Percentiles rank a stretch among this genome's conserved stretches.
These are phyloP conservation scores for Molorchus minor DNA, from an alignment of 2,888 invertebrate genomes.

Conservation along the genomic window DNA sequence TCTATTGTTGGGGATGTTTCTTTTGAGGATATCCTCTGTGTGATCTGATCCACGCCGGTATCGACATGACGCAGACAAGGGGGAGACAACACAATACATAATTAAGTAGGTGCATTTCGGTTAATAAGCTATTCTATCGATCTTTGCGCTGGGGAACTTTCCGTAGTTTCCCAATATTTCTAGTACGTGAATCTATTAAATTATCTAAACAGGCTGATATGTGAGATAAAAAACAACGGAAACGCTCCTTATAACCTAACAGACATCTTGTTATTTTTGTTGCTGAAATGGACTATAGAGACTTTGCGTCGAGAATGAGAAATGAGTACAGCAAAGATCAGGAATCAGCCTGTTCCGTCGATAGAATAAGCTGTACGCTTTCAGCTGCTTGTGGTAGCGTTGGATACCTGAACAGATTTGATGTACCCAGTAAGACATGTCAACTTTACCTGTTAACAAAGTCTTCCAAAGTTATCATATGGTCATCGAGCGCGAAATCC, in stretches of 20 bases:
- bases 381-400: too few relatives aligned
- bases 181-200: too few relatives aligned
- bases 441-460: conserved; percentile 49
- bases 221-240: too few relatives aligned
- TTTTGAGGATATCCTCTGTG: conserved; percentile 3
- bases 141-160: conserved; percentile 18
- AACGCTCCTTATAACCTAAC: not conserved
- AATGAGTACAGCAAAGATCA: too few relatives aligned
- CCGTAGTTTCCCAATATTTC: conserved; percentile 1
- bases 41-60: conserved; percentile 3
- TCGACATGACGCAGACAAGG: conserved; percentile 5
- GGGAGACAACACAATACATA: conserved; percentile 17
- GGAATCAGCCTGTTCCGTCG: too few relatives aligned
- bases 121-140: conserved; percentile 12
- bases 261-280: not conserved
- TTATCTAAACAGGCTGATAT: too few relatives aligned
- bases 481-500: conserved; percentile 52
- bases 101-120: conserved; percentile 19
- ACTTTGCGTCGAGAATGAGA: not conserved
- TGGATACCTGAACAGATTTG: too few relatives aligned
- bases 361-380: too few relatives aligned
- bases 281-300: not conserved
- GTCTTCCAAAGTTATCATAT: conserved; percentile 47
- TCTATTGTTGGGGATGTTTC: conserved; percentile 7
- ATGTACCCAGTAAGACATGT: not conserved